Conservation (phyloP, 2,113 vertebrate species). For the Andinoacara biseriatus region DNA sequence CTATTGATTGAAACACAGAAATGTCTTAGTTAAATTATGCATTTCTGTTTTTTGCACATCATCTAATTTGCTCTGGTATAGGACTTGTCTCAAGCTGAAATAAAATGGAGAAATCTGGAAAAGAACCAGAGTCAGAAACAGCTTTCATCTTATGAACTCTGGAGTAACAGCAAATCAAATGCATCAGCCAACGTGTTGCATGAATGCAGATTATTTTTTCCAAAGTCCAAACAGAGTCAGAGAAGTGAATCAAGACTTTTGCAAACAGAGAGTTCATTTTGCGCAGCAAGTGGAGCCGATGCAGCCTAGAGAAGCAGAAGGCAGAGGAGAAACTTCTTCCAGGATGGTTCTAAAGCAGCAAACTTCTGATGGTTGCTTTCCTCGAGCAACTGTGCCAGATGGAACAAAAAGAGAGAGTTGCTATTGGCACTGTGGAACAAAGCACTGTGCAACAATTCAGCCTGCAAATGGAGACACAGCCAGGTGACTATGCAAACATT, state of each 20-base stretch:
- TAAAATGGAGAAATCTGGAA: slow-evolving; percentile 41
- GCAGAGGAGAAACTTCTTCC: background rate
- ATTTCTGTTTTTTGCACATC: background rate
- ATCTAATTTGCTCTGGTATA: slow-evolving; percentile 2
- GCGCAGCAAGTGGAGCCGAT: background rate
- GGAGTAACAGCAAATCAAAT: slow-evolving; percentile 17
- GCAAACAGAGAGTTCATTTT: background rate
- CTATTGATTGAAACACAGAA: background rate
- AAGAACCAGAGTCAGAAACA: background rate
- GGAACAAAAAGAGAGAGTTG: background rate
- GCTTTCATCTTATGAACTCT: background rate
- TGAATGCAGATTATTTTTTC: background rate
- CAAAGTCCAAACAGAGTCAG: background rate
- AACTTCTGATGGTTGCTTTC: background rate
- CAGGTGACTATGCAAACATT: slow-evolving; percentile 17
- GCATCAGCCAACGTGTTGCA: background rate
- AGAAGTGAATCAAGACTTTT: background rate
- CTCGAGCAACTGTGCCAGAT: background rate
- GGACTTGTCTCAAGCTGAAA: background rate
- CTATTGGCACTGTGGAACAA: slow-evolving; percentile 2
- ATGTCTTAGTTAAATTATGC: background rate
- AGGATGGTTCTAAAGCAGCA: background rate
- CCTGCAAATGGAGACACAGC: slow-evolving; percentile 22
- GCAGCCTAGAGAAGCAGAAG: background rate
- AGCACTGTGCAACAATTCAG: background rate